phyloP scores from a whole-genome alignment of 2,888 invertebrate species.

The Polymixis lichenea region DNA sequence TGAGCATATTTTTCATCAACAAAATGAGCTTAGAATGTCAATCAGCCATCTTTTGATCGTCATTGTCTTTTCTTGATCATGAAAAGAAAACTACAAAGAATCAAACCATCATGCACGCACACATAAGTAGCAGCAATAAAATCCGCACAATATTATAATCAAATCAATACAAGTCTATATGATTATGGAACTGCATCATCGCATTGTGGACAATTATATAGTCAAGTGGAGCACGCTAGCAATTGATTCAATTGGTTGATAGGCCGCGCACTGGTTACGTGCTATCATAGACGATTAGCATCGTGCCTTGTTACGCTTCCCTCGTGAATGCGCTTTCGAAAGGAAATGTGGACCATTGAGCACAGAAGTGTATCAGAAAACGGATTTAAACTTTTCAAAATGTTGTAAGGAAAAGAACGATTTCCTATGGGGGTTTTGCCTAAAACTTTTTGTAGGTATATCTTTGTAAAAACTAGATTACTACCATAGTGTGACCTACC shows the following conservation, averaged over 20 bases:
- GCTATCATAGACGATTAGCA: conserved; percentile 54
- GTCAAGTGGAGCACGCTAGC: conserved; percentile 48
- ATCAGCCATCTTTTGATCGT: too few species aligned
- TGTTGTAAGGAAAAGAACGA: neutral
- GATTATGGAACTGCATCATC: conserved; percentile 47
- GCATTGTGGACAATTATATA: conserved; percentile 50
- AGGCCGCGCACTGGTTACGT: conserved; percentile 44
- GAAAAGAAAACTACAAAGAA: neutral
- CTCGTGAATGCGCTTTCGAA: conserved; percentile 48
- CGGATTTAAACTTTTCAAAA: neutral
- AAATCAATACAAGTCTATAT: conserved; percentile 36
- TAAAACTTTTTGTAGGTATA: neutral
- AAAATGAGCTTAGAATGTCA: too few species aligned
- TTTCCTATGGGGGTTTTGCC: neutral
- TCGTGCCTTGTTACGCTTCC: conserved; percentile 38
- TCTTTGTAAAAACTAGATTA: neutral
- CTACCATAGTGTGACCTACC: neutral
- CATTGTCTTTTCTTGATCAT: neutral
- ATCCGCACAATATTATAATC: conserved; percentile 9
- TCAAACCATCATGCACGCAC: neutral
- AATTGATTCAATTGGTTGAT: conserved; percentile 57
- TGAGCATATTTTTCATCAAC: too few species aligned
- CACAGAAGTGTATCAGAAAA: conserved; percentile 11
- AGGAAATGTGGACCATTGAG: conserved; percentile 14
- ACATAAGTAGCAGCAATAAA: neutral